Base-by-base conservation (phyloP, 2,797 vertebrate species). In the Silurus lanzhouensis region DNA sequence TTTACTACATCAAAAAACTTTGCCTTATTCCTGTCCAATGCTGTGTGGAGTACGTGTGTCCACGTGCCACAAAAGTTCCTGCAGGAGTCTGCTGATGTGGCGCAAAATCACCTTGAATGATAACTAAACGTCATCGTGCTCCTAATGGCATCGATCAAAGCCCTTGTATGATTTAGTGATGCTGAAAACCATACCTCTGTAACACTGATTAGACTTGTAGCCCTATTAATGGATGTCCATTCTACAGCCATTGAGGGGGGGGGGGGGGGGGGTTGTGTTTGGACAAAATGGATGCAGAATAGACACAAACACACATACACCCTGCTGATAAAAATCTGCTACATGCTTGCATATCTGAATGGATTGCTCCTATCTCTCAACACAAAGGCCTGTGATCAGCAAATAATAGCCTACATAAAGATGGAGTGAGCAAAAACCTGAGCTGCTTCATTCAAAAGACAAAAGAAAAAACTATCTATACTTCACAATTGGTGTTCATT, bases 291-390 rank as follows among this genome's bases (percentile, higher is more conserved):
- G 10, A 20, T 13, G 6, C 57, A 76, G n/a, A 76, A n/a, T 20
- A 14, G 19, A 63, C 68, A 85, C 63, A 80, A 63, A 72, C 52
- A 81, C 66, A 76, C 27, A 75, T 55, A 82, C 10, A 83, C 31
- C 6, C 44, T 17, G 60, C 86, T 86, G 88, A 85, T 81, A 87
- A 83, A 90, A 88, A 88, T 82, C 86, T 89, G 84, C 87, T 83
- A 61, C 79, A 88, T 81, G 60, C 57, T 38, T 68, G 22, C 60
- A 74, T 17, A 76, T 64, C 74, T 83, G 78, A 72, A 83, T 82
- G 55, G 66, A 78, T 44, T 66, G 84, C 61, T 80, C 44, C 31
- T 72, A 71, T 84, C 76, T 61, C 55, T 67, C 63, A 87, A 46
- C 55, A 81, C 85, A 88, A 88, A 86, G 82, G 44, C 58, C 64